phyloP scores from a whole-genome alignment of 2,113 vertebrate genomes.

The Lasiurus cinereus region DNA sequence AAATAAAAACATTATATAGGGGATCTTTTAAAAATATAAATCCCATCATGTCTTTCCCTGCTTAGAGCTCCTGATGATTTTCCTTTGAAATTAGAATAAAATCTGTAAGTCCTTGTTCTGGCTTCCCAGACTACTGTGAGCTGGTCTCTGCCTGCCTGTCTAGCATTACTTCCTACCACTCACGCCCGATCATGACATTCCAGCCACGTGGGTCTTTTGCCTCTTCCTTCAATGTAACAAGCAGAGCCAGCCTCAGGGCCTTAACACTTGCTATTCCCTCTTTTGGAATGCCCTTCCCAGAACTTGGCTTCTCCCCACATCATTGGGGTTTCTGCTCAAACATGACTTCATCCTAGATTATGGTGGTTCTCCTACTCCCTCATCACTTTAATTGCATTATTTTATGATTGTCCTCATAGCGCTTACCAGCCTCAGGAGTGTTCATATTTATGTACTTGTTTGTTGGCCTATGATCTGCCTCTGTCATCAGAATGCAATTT shows the following conservation, averaged over 20 bases:
- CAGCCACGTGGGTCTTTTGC: too few relatives aligned
- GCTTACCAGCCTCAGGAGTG: neutral
- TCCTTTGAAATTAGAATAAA: neutral
- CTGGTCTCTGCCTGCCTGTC: neutral
- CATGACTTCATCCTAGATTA: neutral
- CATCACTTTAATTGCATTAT: neutral
- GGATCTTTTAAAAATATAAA: neutral
- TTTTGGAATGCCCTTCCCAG: neutral
- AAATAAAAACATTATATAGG: neutral
- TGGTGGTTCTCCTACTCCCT: neutral
- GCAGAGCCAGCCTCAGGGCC: neutral
- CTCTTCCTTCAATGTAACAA: rapidly evolving
- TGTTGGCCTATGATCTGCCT: rapidly evolving
- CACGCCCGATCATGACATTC: rapidly evolving
- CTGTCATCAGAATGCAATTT: neutral
- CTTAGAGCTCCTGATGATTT: neutral
- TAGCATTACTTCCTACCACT: rapidly evolving
- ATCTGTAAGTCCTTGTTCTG: rapidly evolving
- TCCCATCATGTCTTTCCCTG: neutral
- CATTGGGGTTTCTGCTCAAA: too few relatives aligned
- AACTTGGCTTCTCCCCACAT: neutral
- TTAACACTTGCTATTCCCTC: neutral
- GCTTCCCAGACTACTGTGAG: neutral
- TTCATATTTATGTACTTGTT: rapidly evolving
- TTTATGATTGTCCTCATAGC: neutral